phyloP scores from a whole-genome alignment of 2,888 invertebrate species.

The Eremobia ochroleuca region DNA sequence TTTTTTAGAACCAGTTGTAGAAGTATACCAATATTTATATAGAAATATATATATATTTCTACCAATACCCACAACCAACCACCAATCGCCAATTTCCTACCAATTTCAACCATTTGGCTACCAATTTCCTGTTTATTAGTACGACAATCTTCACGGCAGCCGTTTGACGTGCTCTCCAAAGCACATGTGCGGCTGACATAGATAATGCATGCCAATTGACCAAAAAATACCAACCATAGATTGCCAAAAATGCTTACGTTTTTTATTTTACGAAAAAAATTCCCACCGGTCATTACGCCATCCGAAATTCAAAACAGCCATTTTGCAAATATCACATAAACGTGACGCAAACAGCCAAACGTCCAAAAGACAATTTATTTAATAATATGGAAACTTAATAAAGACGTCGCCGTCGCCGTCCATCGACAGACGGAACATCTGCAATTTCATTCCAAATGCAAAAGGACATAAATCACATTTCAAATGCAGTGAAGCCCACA shows the following conservation, averaged over 20 bases:
- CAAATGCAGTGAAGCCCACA: slow-evolving; percentile 79
- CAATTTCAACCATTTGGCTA: background rate
- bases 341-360: slow-evolving; percentile 30
- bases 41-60: too few species aligned
- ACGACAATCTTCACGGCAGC: background rate
- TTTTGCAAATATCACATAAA: slow-evolving; percentile 6
- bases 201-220: background rate
- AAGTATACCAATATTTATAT: slow-evolving; percentile 9
- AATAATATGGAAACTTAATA: slow-evolving; percentile 62
- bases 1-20: background rate
- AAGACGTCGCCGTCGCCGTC: slow-evolving; percentile 56
- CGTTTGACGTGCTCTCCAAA: background rate
- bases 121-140: background rate
- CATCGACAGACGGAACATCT: slow-evolving; percentile 73
- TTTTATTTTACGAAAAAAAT: background rate
- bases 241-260: background rate
- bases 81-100: background rate
- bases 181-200: background rate
- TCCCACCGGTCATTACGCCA: background rate
- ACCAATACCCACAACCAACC: background rate
- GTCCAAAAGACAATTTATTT: slow-evolving; percentile 56
- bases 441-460: slow-evolving; percentile 81
- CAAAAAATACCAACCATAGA: background rate
- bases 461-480: slow-evolving; percentile 83
- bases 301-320: background rate